These are phyloP conservation scores for Cheilosia soror DNA, from an alignment of 2,888 invertebrate genomes.

Conservation along the genomic window DNA sequence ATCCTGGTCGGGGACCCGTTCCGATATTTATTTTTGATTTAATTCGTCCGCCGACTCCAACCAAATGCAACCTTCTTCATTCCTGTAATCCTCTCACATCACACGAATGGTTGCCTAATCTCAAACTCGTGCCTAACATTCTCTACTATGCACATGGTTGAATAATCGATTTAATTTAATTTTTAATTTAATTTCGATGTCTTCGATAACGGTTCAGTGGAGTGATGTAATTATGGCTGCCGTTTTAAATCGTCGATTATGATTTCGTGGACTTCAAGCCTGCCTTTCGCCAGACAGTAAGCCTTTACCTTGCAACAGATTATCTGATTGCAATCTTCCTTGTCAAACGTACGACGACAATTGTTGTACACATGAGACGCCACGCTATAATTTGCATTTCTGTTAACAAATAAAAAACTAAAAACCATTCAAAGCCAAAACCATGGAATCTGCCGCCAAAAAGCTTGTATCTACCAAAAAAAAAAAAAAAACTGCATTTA, in stretches of 20 bases:
- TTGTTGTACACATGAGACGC: background rate
- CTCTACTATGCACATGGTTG: background rate
- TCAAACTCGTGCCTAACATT: too few species aligned
- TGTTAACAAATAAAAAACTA: background rate
- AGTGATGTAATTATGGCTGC: too few species aligned
- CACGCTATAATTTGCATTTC: background rate
- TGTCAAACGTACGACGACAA: background rate
- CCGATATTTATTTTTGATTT: too few species aligned
- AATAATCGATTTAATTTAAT: background rate
- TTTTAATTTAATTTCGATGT: background rate
- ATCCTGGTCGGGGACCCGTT: too few species aligned
- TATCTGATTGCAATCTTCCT: conserved; percentile 5
- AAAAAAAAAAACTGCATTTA: background rate
- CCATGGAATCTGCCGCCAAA: background rate
- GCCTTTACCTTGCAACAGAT: background rate
- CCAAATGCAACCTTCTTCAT: too few species aligned
- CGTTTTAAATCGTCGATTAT: background rate
- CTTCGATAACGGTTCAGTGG: background rate
- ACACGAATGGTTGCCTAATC: too few species aligned
- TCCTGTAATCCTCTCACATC: too few species aligned
- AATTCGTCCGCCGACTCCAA: background rate
- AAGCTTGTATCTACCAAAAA: background rate
- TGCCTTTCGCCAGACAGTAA: conserved; percentile 2
- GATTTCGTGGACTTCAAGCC: background rate
- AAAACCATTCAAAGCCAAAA: background rate